A percentile compares a stretch with the other conserved stretches of the same genome.
Evolutionary conservation across 53 echinoderm and acorn worm genomes (phyloP).

Genomic region (Holothuria scabra): DNA sequence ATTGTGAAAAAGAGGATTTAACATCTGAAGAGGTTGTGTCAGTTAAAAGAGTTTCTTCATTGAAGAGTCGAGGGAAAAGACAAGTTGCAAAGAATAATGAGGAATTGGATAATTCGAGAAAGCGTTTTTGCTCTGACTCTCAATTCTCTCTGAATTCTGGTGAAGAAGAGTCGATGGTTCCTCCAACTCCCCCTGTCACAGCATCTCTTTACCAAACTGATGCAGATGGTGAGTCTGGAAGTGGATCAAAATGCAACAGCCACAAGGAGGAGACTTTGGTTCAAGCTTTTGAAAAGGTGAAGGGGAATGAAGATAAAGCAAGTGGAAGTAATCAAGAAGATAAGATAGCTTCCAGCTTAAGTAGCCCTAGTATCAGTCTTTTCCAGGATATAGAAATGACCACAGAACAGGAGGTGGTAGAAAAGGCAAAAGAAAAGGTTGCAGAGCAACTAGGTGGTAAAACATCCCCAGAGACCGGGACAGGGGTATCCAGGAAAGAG

Average conservation of each 20-base stretch:
- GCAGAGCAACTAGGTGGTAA: too few species aligned
- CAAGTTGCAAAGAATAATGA: neutral
- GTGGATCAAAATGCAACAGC: too few species aligned
- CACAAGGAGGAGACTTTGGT: neutral
- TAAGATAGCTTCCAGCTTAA: neutral
- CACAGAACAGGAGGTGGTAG: neutral
- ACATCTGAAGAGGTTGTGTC: neutral
- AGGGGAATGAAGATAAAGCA: neutral
- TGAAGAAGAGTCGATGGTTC: neutral
- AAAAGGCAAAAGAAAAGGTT: too few species aligned
- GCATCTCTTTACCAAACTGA: too few species aligned
- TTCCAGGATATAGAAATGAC: neutral
- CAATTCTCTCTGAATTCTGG: neutral
- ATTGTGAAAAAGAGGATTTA: neutral
- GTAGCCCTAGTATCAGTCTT: conserved; percentile 28
- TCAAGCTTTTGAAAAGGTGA: conserved; percentile 3
- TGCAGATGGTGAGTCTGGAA: too few species aligned
- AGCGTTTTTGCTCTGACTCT: conserved; percentile 15
- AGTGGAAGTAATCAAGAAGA: neutral
- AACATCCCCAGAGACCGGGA: too few species aligned
- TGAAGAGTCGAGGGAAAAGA: neutral
- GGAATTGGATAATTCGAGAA: neutral
- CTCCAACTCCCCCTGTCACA: conserved; percentile 2
- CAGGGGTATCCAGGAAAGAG: too few species aligned
- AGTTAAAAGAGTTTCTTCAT: neutral